phyloP scores from a whole-genome alignment of 1,140 invertebrate species.

The Drosophila subpulchrella region DNA sequence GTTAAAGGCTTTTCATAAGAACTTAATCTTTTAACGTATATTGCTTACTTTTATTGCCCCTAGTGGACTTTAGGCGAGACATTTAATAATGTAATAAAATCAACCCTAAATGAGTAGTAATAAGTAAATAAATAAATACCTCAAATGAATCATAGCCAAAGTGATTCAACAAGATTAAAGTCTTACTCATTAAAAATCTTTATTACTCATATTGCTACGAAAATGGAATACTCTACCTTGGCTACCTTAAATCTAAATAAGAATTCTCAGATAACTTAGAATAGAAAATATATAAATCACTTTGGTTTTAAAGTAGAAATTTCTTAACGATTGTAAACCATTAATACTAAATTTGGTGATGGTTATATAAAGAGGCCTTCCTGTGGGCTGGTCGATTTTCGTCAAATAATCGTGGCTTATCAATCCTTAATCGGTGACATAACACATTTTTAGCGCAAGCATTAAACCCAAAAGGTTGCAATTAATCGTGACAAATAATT shows the following conservation, averaged over 20 bases:
- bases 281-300: background rate
- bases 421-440: slow-evolving; percentile 14
- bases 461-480: slow-evolving; percentile 19
- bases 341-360: background rate
- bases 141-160: background rate
- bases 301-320: background rate
- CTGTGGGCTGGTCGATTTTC: slow-evolving; percentile 1
- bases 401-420: slow-evolving; percentile 16
- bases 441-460: slow-evolving; percentile 9
- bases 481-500: slow-evolving; percentile 17
- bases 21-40: slow-evolving; percentile 20
- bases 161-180: background rate
- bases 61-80: slow-evolving; percentile 9
- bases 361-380: slow-evolving; percentile 7
- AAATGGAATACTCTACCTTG: background rate
- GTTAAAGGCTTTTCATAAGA: slow-evolving; percentile 6
- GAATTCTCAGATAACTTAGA: background rate
- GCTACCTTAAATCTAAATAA: background rate
- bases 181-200: background rate
- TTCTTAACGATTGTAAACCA: background rate
- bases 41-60: slow-evolving; percentile 4
- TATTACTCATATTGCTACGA: background rate
- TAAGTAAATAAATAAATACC: background rate
- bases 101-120: background rate
- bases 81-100: slow-evolving; percentile 11